phyloP scores from a whole-genome alignment of 2,888 invertebrate genomes.

The Drosophila mimetica region DNA sequence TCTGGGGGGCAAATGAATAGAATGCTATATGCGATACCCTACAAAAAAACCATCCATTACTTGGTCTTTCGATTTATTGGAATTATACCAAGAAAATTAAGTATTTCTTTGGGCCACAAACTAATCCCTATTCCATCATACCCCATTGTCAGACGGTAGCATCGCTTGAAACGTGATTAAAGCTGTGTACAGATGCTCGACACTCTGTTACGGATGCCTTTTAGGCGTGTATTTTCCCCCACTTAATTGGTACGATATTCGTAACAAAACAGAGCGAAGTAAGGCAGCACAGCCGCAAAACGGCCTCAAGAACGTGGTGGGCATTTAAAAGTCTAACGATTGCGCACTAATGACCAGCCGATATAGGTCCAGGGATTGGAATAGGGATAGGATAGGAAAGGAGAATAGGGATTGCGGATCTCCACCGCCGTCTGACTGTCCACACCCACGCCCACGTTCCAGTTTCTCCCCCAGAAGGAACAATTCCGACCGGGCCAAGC shows the following conservation, averaged over 20 bases:
- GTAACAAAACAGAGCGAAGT: slow-evolving; percentile 14
- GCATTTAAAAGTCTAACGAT: slow-evolving; percentile 77
- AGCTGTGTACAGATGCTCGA: slow-evolving; percentile 42
- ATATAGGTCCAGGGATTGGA: slow-evolving; percentile 52
- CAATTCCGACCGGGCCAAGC: not conserved
- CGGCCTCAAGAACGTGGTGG: slow-evolving; percentile 62
- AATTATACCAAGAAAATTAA: too few species aligned
- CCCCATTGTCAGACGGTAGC: not conserved
- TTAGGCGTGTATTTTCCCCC: slow-evolving; percentile 47
- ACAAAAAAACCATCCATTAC: not conserved
- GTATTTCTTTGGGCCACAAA: too few species aligned
- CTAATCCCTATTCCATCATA: not conserved
- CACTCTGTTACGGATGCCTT: slow-evolving; percentile 24
- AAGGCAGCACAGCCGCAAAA: slow-evolving; percentile 1
- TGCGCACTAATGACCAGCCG: slow-evolving; percentile 76
- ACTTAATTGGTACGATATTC: slow-evolving; percentile 74
- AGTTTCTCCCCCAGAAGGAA: slow-evolving; percentile 1
- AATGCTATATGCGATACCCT: slow-evolving; percentile 5
- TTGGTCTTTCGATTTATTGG: too few species aligned
- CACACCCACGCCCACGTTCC: slow-evolving; percentile 30
- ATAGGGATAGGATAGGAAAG: slow-evolving; percentile 20
- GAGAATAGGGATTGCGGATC: slow-evolving; percentile 13
- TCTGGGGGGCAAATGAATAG: slow-evolving; percentile 7
- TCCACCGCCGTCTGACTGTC: not conserved
- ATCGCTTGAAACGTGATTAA: slow-evolving; percentile 60